These are phyloP conservation scores for Megaustenia siamemsis DNA, from an alignment of 2,888 invertebrate species.

Conservation along the genomic window DNA sequence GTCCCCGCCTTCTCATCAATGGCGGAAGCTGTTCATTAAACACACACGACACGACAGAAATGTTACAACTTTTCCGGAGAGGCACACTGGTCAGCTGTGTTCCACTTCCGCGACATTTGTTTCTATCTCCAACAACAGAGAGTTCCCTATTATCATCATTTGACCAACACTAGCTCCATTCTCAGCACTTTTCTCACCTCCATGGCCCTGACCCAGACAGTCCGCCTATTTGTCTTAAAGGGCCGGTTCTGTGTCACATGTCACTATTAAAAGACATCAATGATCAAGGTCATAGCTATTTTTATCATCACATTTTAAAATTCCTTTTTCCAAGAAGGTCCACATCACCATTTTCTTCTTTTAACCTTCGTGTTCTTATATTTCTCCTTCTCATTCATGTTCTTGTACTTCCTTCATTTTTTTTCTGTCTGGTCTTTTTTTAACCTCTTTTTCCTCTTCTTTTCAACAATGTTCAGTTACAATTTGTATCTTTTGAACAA, in stretches of 20 bases:
- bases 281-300: slow-evolving; percentile 9
- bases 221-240: neutral
- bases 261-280: neutral
- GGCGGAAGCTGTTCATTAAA: too few relatives aligned
- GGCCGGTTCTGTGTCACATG: neutral
- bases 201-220: neutral
- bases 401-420: neutral
- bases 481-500: too few relatives aligned
- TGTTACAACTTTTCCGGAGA: too few relatives aligned
- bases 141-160: neutral
- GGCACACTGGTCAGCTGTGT: too few relatives aligned
- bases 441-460: too few relatives aligned
- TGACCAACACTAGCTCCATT: slow-evolving; percentile 8
- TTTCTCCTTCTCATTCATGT: slow-evolving; percentile 28
- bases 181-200: slow-evolving; percentile 1
- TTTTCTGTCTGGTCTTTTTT: too few relatives aligned
- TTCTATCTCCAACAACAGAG: neutral
- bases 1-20: too few relatives aligned
- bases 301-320: neutral
- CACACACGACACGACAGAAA: too few relatives aligned
- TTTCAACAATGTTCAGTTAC: neutral
- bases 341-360: neutral
- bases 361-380: slow-evolving; percentile 27
- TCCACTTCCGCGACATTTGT: neutral
- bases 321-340: neutral